Base-by-base conservation (phyloP, 2,888 invertebrate genomes). In the Glaucopsyche alexis region DNA sequence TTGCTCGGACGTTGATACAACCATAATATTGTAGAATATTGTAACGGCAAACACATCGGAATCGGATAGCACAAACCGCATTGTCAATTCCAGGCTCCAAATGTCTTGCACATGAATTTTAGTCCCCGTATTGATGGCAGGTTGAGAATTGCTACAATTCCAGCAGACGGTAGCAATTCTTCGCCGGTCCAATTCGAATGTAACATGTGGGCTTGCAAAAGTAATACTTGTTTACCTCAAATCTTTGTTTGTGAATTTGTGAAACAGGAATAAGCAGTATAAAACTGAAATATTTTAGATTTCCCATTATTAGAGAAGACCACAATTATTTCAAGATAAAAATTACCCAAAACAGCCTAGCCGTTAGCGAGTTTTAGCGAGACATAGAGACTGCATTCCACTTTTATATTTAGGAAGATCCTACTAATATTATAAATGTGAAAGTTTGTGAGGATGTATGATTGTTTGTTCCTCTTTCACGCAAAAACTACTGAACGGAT, bases 101-200 rank as follows among this genome's bases (percentile, higher is more conserved):
- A 55, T 19, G 55, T 55, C 19, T 55, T 5, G 55, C 9, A 55
- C 55, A 19, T 55, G 55, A 19, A 55, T 19, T 19, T 19, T 19
- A 16, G 19, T 9, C 16, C 55, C 19, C 55, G 19, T 55, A 55
- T 55, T 55, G 55, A 55, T 55, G 55, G 55, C 55, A 19, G 19
- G 55, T 55, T 55, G 50, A 19, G 55, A 55, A 55, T 55, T 55
- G 55, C 55, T 19, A n/a, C 55, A 19, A 55, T 55, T 29, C 19
- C 19, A 55, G 55, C 11, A 55, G 19, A 19, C 9, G 16, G 55
- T 5, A 55, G 55, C 55, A 19, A 55, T 55, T 55, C 55, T 55
- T 19, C 55, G 55, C 19, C 9, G 19, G 19, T 52, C 52, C 16
- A 11, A 19, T 29, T 19, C 55, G n/a, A 16, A 16, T 16, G 55